Evolutionary conservation across 2,888 invertebrate genomes (phyloP).

Genomic region (Ophioninae sp.): DNA sequence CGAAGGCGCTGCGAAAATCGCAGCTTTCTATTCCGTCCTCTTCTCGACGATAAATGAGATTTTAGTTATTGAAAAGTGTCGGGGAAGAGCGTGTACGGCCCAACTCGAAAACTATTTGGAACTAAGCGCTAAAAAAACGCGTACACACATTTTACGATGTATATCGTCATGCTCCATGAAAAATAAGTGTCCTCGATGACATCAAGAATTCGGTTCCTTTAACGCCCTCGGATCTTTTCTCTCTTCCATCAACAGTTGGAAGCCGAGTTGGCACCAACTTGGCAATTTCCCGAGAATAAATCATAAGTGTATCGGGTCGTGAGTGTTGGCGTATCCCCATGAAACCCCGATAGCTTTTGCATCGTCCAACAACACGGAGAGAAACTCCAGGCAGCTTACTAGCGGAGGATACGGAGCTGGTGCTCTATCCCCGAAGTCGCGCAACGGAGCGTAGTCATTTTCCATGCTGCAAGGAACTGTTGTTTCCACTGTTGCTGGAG

Average conservation of each 20-base stretch:
- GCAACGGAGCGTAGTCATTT: slow-evolving; percentile 34
- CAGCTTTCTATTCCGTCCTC: too few relatives aligned
- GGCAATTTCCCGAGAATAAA: slow-evolving; percentile 1
- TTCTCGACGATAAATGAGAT: too few relatives aligned
- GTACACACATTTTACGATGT: too few relatives aligned
- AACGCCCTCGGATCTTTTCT: too few relatives aligned
- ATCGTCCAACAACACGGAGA: slow-evolving; percentile 6
- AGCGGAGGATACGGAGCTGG: slow-evolving; percentile 12
- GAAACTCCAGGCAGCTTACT: slow-evolving; percentile 19
- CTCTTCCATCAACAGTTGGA: neutral
- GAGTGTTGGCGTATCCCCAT: neutral
- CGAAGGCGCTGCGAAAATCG: neutral
- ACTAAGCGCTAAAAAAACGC: too few relatives aligned
- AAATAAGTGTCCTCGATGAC: too few relatives aligned
- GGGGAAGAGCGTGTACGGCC: too few relatives aligned
- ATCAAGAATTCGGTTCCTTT: too few relatives aligned
- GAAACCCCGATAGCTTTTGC: slow-evolving; percentile 54
- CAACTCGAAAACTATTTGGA: too few relatives aligned
- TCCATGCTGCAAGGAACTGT: slow-evolving; percentile 17
- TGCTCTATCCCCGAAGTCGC: slow-evolving; percentile 17
- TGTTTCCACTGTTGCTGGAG: slow-evolving; percentile 27
- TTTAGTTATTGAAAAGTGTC: too few relatives aligned
- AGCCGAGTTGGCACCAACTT: slow-evolving; percentile 45
- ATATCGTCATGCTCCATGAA: too few relatives aligned
- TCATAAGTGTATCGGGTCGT: slow-evolving; percentile 53